These are phyloP conservation scores for Galago senegalensis DNA, from an alignment of 2,797 vertebrate genomes.

Conservation along the genomic window DNA sequence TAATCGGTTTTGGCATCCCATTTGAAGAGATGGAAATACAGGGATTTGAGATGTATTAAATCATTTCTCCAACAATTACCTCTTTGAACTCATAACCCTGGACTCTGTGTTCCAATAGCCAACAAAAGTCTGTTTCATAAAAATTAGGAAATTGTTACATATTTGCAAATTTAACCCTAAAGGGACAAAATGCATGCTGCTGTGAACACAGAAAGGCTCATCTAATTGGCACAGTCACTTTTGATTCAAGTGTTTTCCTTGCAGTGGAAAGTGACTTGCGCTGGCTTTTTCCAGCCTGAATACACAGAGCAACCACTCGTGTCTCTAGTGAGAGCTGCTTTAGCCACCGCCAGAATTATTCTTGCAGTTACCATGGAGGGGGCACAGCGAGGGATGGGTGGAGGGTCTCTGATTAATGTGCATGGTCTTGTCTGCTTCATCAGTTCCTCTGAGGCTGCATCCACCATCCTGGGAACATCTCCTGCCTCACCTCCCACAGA, in stretches of 20 bases:
- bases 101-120: not conserved
- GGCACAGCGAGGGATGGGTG: rapidly evolving
- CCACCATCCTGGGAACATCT: not conserved
- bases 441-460: rapidly evolving
- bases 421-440: rapidly evolving
- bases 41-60: slow-evolving; percentile 86
- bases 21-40: slow-evolving; percentile 83
- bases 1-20: slow-evolving; percentile 87
- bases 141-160: not conserved
- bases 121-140: not conserved
- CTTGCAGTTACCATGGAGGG: rapidly evolving
- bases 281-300: not conserved
- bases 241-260: not conserved
- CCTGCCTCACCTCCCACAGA: too few relatives aligned
- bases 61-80: slow-evolving; percentile 71
- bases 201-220: not conserved
- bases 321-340: rapidly evolving
- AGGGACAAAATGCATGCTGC: not conserved
- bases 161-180: not conserved
- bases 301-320: rapidly evolving
- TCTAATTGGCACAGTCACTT: not conserved
- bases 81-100: not conserved
- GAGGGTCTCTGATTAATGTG: not conserved
- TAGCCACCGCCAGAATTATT: rapidly evolving
- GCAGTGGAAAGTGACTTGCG: not conserved